These are phyloP conservation scores for Drosophila cyrtoloma DNA, from an alignment of 2,888 invertebrate genomes.

Conservation along the genomic window DNA sequence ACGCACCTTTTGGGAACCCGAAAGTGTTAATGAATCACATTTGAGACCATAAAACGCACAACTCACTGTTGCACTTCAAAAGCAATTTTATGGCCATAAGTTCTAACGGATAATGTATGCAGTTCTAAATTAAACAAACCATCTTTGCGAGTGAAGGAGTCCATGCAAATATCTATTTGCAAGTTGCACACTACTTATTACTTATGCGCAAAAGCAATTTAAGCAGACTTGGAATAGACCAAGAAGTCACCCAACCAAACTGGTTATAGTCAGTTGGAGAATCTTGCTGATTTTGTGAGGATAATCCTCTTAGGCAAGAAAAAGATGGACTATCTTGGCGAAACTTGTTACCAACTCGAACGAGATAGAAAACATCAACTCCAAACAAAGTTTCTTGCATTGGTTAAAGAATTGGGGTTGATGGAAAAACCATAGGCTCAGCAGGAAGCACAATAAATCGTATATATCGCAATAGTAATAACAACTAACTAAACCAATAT, in stretches of 20 bases:
- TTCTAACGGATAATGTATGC: constrained; percentile 15
- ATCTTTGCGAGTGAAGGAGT: not conserved
- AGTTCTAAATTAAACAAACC: constrained; percentile 6
- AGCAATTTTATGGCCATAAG: constrained; percentile 27
- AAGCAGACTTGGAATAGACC: not conserved
- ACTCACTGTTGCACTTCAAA: constrained; percentile 32
- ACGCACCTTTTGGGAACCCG: constrained; percentile 67
- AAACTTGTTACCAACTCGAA: not conserved
- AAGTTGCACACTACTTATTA: not conserved
- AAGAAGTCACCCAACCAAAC: not conserved
- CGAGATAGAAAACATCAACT: not conserved
- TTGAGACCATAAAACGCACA: constrained; percentile 52
- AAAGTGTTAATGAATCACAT: constrained; percentile 80
- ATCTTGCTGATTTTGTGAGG: not conserved
- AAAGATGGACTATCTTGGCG: not conserved
- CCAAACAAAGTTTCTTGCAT: not conserved
- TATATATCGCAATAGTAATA: not conserved
- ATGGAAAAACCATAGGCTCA: not conserved
- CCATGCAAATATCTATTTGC: not conserved
- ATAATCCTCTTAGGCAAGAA: not conserved
- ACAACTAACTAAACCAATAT: not conserved
- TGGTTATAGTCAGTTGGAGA: not conserved
- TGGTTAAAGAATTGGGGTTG: too few relatives aligned
- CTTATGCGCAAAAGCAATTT: not conserved
- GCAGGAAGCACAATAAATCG: not conserved